phyloP scores from a whole-genome alignment of 1,140 invertebrate genomes.

The Lordiphosa mommai region DNA sequence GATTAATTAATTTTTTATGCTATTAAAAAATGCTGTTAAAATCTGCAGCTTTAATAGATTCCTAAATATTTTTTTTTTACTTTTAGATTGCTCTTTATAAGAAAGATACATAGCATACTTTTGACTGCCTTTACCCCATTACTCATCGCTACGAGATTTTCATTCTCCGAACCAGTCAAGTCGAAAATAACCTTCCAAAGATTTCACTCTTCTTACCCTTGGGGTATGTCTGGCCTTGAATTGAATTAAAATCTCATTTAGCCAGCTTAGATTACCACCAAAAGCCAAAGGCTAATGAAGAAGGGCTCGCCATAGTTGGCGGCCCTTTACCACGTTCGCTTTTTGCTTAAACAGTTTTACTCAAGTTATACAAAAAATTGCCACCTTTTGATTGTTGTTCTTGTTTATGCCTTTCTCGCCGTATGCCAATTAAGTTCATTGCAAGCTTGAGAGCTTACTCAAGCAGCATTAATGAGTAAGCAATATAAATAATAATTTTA shows the following conservation, averaged over 20 bases:
- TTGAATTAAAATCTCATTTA: slow-evolving; percentile 69
- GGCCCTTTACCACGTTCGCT: background rate
- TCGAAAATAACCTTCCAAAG: slow-evolving; percentile 22
- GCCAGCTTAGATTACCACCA: slow-evolving; percentile 25
- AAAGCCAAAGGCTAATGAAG: slow-evolving; percentile 34
- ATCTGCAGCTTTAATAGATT: no score
- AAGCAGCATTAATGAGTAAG: slow-evolving; percentile 39
- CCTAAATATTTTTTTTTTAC: no score
- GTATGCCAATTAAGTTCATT: slow-evolving; percentile 40
- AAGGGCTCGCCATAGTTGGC: background rate
- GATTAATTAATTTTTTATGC: no score
- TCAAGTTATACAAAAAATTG: slow-evolving; percentile 8
- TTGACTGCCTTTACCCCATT: background rate
- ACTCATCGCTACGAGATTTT: slow-evolving; percentile 18
- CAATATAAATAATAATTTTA: slow-evolving; percentile 62
- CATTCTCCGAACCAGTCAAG: slow-evolving; percentile 29
- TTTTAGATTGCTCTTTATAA: no score
- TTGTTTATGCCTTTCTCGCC: slow-evolving; percentile 8
- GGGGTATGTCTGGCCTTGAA: slow-evolving; percentile 54
- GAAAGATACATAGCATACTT: no score
- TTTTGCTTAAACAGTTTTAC: slow-evolving; percentile 13
- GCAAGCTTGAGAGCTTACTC: slow-evolving; percentile 3
- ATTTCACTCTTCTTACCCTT: slow-evolving; percentile 14
- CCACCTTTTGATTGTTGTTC: slow-evolving; percentile 26
- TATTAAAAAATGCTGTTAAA: no score